Evolutionary conservation across 2,797 vertebrate genomes (phyloP).

Genomic region (Typhlichthys eigenmanni): DNA sequence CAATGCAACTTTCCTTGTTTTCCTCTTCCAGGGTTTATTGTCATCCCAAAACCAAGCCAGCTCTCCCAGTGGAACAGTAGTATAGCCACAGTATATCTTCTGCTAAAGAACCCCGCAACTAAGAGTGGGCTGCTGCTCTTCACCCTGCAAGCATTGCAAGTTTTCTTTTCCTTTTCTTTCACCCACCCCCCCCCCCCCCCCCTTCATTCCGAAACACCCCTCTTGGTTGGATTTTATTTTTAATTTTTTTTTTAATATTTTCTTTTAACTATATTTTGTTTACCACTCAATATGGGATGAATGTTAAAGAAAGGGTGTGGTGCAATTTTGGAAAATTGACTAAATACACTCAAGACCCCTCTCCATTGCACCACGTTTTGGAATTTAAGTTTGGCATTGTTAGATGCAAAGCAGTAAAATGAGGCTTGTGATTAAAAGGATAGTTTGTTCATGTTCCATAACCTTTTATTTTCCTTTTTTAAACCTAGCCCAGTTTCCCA

Average conservation of each 20-base stretch:
- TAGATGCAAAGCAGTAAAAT: slow-evolving; percentile 60
- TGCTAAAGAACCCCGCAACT: slow-evolving; percentile 85
- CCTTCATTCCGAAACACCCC: slow-evolving; percentile 44
- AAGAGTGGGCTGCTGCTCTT: slow-evolving; percentile 85
- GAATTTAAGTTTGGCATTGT: slow-evolving; percentile 59
- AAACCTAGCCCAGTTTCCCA: slow-evolving; percentile 19
- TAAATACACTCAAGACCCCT: too few species aligned
- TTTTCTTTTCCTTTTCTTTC: slow-evolving; percentile 66
- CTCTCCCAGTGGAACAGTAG: slow-evolving; percentile 96
- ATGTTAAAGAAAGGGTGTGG: slow-evolving; percentile 57
- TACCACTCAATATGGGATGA: slow-evolving; percentile 65
- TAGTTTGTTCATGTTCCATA: slow-evolving; percentile 49
- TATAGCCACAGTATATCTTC: slow-evolving; percentile 89
- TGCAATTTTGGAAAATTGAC: slow-evolving; percentile 52
- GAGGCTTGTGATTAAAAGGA: slow-evolving; percentile 62
- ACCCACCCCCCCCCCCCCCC: slow-evolving; percentile 22
- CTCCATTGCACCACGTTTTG: slow-evolving; percentile 17
- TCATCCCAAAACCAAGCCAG: slow-evolving; percentile 95
- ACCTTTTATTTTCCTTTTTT: slow-evolving; percentile 10
- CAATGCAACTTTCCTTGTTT: slow-evolving; percentile 79
- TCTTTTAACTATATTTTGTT: slow-evolving; percentile 56
- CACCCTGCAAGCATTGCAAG: slow-evolving; percentile 84
- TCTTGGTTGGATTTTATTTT: slow-evolving; percentile 15
- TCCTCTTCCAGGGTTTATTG: slow-evolving; percentile 95
- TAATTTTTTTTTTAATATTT: slow-evolving; percentile 42